These are phyloP conservation scores for Linnaemya vulpina DNA, from an alignment of 2,888 invertebrate species.

Conservation along the genomic window DNA sequence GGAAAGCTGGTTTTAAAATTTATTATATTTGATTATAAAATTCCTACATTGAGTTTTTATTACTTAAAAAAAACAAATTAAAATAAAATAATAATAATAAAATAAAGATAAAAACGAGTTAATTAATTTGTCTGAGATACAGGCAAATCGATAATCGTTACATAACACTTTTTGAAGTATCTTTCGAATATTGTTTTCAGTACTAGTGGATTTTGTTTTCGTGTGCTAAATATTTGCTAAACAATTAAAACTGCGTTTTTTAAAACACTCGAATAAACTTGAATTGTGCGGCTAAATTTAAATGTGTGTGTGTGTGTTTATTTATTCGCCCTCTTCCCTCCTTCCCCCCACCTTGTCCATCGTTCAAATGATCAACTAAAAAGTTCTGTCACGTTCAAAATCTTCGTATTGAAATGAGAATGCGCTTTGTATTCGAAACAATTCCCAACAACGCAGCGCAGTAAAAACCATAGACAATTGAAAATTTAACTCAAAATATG, in stretches of 20 bases:
- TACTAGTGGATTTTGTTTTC: background rate
- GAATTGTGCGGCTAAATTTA: conserved; percentile 32
- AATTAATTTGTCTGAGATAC: background rate
- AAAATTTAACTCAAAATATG: background rate
- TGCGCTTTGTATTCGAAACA: conserved; percentile 48
- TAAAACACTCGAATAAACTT: conserved; percentile 35
- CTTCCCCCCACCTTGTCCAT: background rate
- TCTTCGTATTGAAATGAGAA: conserved; percentile 42
- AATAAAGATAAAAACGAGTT: background rate
- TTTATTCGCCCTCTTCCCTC: background rate
- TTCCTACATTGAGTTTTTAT: background rate
- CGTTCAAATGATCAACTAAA: conserved; percentile 14
- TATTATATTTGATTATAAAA: background rate
- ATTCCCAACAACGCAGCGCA: conserved; percentile 12
- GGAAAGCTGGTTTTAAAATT: background rate
- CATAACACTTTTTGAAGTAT: conserved; percentile 28
- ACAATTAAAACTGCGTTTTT: conserved; percentile 44
- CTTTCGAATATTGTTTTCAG: conserved; percentile 1
- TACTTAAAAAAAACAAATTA: conserved; percentile 31
- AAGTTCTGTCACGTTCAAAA: conserved; percentile 58
- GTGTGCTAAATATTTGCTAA: conserved; percentile 37
- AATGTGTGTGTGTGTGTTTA: conserved; percentile 4
- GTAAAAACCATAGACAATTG: background rate
- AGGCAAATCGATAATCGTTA: background rate
- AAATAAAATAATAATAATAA: no score